phyloP scores from a whole-genome alignment of 2,113 vertebrate species.

The Malurus melanocephalus region DNA sequence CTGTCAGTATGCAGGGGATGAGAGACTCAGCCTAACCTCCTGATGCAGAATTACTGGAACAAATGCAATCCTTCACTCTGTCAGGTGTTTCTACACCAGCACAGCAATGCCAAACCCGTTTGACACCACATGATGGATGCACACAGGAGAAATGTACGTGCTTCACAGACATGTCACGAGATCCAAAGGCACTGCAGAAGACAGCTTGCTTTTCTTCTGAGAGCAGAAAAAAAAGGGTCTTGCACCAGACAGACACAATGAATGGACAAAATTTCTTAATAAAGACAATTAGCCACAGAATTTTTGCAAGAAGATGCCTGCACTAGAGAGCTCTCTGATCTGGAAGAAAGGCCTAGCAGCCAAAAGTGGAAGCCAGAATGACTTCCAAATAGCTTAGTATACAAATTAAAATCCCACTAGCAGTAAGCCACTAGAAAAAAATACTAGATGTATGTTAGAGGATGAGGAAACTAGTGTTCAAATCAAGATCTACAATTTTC shows the following conservation, averaged over 20 bases:
- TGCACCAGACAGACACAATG: neutral
- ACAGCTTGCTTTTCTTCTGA: neutral
- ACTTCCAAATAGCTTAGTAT: neutral
- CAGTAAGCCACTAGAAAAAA: neutral
- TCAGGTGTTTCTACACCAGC: neutral
- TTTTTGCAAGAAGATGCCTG: neutral
- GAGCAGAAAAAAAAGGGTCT: neutral
- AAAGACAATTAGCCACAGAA: neutral
- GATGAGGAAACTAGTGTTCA: neutral
- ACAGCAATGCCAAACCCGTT: fast-evolving
- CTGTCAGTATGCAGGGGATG: no score
- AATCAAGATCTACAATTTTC: neutral
- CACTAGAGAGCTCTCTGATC: neutral
- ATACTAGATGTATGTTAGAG: neutral
- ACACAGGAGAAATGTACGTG: fast-evolving
- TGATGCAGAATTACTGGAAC: neutral
- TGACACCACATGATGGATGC: fast-evolving
- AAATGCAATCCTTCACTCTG: neutral
- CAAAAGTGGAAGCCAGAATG: neutral
- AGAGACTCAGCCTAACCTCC: neutral
- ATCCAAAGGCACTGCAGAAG: neutral
- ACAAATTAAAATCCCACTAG: neutral
- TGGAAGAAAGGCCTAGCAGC: neutral
- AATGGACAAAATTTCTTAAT: neutral
- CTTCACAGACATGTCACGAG: neutral